A percentile compares a stretch with the other conserved stretches of the same genome.
These are phyloP conservation scores for Megathymus violae DNA, from an alignment of 1,140 invertebrate genomes.

Conservation along the genomic window DNA sequence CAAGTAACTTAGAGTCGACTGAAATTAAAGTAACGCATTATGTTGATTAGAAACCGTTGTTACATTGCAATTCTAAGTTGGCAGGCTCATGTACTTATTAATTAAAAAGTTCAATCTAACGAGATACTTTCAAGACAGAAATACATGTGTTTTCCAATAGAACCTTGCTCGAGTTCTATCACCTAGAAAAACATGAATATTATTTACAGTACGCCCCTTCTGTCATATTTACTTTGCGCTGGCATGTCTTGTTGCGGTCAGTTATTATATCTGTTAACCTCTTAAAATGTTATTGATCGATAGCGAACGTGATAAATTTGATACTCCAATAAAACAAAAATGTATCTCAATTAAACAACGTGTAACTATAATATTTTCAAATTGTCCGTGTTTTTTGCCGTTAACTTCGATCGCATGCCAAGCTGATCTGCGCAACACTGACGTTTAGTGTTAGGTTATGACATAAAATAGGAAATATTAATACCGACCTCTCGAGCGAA, in stretches of 20 bases:
- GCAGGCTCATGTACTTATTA: too few relatives aligned
- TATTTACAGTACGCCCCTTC: background rate
- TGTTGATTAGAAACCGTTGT: too few relatives aligned
- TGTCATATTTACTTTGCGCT: background rate
- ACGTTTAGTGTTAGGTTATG: conserved; percentile 43
- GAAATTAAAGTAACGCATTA: too few relatives aligned
- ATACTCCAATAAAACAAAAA: background rate
- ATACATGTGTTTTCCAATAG: too few relatives aligned
- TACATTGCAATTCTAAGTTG: too few relatives aligned
- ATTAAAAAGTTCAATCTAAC: too few relatives aligned
- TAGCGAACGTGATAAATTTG: conserved; percentile 2
- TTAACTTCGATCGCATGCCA: conserved; percentile 53
- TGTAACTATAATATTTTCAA: conserved; percentile 42
- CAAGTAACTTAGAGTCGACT: too few relatives aligned
- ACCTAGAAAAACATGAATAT: background rate
- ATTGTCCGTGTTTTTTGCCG: conserved; percentile 43
- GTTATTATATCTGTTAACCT: too few relatives aligned
- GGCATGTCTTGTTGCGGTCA: background rate
- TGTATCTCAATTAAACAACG: too few relatives aligned
- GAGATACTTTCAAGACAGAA: too few relatives aligned
- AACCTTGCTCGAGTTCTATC: background rate
- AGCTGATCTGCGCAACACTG: conserved; percentile 39
- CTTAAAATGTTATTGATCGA: background rate
- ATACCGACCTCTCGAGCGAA: conserved; percentile 46
- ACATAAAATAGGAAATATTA: conserved; percentile 48